A percentile compares a stretch with the other conserved stretches of the same genome.
phyloP scores from a whole-genome alignment of 2,113 vertebrate species.

The Empidonax alnorum region DNA sequence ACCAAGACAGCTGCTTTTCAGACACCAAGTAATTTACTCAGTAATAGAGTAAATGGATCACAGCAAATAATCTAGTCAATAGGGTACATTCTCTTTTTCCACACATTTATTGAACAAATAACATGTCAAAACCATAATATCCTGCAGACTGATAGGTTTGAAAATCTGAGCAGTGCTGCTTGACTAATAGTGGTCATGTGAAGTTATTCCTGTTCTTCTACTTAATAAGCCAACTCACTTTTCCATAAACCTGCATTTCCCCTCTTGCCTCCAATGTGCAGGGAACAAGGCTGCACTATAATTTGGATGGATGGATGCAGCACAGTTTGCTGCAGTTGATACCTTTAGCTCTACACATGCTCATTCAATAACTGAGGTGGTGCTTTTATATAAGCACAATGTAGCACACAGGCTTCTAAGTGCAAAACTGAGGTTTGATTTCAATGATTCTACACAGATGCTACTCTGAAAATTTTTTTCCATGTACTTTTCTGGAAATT shows the following conservation, averaged over 20 bases:
- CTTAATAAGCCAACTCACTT: background rate
- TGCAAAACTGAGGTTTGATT: background rate
- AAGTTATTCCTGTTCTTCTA: background rate
- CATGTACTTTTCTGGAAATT: background rate
- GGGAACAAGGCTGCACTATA: background rate
- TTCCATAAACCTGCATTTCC: background rate
- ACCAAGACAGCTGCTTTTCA: conserved; percentile 15
- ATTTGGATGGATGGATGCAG: background rate
- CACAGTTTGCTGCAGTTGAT: background rate
- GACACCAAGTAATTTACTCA: background rate
- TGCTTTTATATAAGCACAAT: background rate
- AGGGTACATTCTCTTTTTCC: background rate
- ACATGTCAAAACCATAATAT: background rate
- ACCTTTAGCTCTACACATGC: background rate
- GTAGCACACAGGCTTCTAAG: background rate
- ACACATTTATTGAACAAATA: background rate
- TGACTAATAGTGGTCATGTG: background rate
- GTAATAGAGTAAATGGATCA: background rate
- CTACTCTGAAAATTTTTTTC: background rate
- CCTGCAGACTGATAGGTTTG: background rate
- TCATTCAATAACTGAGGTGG: background rate
- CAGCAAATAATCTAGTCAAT: conserved; percentile 18
- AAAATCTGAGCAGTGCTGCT: background rate
- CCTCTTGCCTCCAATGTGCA: fast-evolving
- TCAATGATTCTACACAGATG: background rate